Conservation (phyloP, 2,888 invertebrate genomes). For the Orthosia gothica region DNA sequence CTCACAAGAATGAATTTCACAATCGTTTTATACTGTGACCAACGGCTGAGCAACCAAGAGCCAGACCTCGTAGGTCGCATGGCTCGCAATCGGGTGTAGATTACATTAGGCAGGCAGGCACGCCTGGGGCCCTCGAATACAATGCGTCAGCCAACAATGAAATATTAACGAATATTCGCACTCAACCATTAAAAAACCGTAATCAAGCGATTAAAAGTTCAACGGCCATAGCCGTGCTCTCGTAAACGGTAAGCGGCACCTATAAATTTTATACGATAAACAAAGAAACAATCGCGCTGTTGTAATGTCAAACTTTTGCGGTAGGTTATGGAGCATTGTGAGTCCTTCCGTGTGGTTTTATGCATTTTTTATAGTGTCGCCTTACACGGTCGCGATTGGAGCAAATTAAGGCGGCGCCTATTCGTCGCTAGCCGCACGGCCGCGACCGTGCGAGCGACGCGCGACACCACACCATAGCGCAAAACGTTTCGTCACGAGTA, state of each 20-base stretch:
- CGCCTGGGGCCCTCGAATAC: slow-evolving; percentile 65
- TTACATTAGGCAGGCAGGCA: slow-evolving; percentile 67
- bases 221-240: slow-evolving; percentile 82
- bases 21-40: slow-evolving; percentile 41
- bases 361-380: slow-evolving; percentile 72
- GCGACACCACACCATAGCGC: slow-evolving; percentile 55
- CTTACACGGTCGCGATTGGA: slow-evolving; percentile 68
- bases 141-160: slow-evolving; percentile 79
- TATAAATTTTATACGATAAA: slow-evolving; percentile 87
- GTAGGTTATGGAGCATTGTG: slow-evolving; percentile 85
- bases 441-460: slow-evolving; percentile 42
- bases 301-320: slow-evolving; percentile 87
- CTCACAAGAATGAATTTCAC: slow-evolving; percentile 41
- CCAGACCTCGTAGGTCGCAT: slow-evolving; percentile 37
- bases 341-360: slow-evolving; percentile 79
- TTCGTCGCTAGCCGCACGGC: slow-evolving; percentile 67
- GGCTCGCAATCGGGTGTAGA: slow-evolving; percentile 59
- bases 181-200: slow-evolving; percentile 87
- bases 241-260: slow-evolving; percentile 81
- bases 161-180: slow-evolving; percentile 84
- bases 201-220: slow-evolving; percentile 89
- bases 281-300: slow-evolving; percentile 86
- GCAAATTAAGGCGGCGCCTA: slow-evolving; percentile 72
- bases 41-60: slow-evolving; percentile 8
- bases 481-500: slow-evolving; percentile 69